Evolutionary conservation across 1,140 invertebrate species (phyloP), one percentile per base, ranked within the genome.

Genomic region (Panagrolaimus sp.): DNA sequence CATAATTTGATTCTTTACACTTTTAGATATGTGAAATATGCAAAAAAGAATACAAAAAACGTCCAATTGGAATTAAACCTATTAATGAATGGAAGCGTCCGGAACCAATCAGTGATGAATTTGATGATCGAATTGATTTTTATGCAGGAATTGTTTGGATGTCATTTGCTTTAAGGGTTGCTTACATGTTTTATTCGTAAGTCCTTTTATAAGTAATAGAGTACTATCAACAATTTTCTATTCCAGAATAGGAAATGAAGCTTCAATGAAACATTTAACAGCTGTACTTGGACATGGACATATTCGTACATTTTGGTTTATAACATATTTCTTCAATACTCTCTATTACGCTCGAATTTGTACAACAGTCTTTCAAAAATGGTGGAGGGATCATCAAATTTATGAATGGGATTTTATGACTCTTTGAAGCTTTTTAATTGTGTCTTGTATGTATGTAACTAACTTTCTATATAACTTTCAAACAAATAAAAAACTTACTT

Each of bases 401-500:
- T 17, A n/a, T 58, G 52, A 58, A 58, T 58, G 52, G 52, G 52
- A 58, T 26, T 58, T 58, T 28, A 58, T 28, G 21, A 58, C 21
- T 12, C 52, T 58, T 24, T 58, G 52, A 58, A n/a, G n/a, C n/a
- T n/a, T n/a, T n/a, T n/a, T n/a, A n/a, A 2, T 38, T 38, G 32
- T 4, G 2, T 38, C 32, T 4, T 38, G 2, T 38, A 38, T 38
- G 32, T 38, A 38, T n/a, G n/a, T 38, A 38, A 38, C 32, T 38
- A 7, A 38, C 7, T 38, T 38, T 38, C 15, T 6, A 17, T 24
- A n/a, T 15, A n/a, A 52, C 48, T 52, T n/a, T 21, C 14, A 52
- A 47, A 52, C 26, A 58, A 58, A 58, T 6, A 5, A 26, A 28
- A 17, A 28, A 73, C 69, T 24, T 45, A 82, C 80, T 74, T 82